Evolutionary conservation across 23 tunicate genomes (phyloP), one percentile per base, ranked within the genome.

Genomic region (Botrylloides violaceus): DNA sequence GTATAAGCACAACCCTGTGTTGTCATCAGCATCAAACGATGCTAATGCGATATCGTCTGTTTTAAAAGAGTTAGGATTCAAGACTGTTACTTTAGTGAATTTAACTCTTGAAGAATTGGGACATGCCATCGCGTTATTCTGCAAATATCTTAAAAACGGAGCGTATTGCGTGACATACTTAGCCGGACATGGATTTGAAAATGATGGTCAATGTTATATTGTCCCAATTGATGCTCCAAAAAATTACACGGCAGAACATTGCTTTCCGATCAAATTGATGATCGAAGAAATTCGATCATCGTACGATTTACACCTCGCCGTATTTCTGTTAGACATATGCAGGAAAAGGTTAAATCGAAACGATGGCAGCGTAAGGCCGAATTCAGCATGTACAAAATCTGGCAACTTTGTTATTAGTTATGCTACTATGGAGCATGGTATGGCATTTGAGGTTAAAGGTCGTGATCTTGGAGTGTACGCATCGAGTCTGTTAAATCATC

Each of bases 161-260:
- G 75, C 87, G 53, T 87, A 87, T 53, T 87, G 95, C 80, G 83
- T 87, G 32, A 66, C 80, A 58, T 87, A 80, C 76, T 76, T 87
- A 35, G 95, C 87, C 25, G 95, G 95, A 4, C 95, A 87, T 71
- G 95, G 95, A 1, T 87, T 65, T 39, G 86, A 80, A 71, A 87
- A 81, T 60, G 86, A 87, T 57, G 86, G 86, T 18, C 72, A 76
- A 48, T 76, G 82, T 55, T 81, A 53, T 75, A 48, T 87, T 49
- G 82, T 87, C 18, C 95, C 95, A 15, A 65, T 59, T 18, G 86
- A 87, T 71, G 95, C 95, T 12, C 82, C 86, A 35, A 48, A 26
- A 38, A 26, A 59, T 2, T 79, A 79, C 71, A 59, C 34, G 7
- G n/a, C 60, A 29, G 3, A 60, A 3, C 34, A 79, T 36, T 87